A percentile compares a stretch with the other conserved stretches of the same genome.
These are phyloP conservation scores for Selenia dentaria DNA, from an alignment of 2,888 invertebrate species.

Conservation along the genomic window DNA sequence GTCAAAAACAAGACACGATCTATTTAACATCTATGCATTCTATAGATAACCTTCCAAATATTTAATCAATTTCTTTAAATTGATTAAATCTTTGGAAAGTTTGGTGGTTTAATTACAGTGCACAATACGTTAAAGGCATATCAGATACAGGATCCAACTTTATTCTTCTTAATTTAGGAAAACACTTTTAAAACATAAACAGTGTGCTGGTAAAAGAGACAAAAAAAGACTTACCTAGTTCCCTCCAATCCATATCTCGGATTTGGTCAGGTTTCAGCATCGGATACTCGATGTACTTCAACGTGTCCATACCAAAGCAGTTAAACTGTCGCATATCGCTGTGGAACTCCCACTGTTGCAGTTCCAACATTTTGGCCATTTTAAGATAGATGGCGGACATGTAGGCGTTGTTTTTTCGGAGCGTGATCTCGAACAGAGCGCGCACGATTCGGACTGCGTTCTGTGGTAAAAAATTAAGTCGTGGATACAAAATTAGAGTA, in stretches of 20 bases:
- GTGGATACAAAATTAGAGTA: too few species aligned
- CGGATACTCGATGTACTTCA: constrained; percentile 92
- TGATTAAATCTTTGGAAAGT: too few species aligned
- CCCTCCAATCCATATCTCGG: constrained; percentile 93
- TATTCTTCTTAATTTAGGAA: too few species aligned
- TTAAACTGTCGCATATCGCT: constrained; percentile 94
- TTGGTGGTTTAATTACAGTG: too few species aligned
- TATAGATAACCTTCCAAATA: too few species aligned
- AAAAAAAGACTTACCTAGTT: constrained; percentile 94
- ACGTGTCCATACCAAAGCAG: constrained; percentile 89
- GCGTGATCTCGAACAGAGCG: constrained; percentile 96
- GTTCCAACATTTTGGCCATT: constrained; percentile 97
- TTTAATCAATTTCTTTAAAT: too few species aligned
- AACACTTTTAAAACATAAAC: too few species aligned
- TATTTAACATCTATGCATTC: too few species aligned
- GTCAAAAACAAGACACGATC: too few species aligned
- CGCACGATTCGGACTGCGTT: constrained; percentile 96
- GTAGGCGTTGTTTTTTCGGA: constrained; percentile 95
- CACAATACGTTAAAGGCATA: too few species aligned
- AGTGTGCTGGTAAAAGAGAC: too few species aligned
- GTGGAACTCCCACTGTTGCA: constrained; percentile 94
- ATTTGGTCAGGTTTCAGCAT: constrained; percentile 91
- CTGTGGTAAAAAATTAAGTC: constrained; percentile 73
- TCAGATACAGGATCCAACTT: too few species aligned
- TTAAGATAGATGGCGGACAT: constrained; percentile 93